phyloP scores from a whole-genome alignment of 2,797 vertebrate species.

The Craterocephalus amniculus region DNA sequence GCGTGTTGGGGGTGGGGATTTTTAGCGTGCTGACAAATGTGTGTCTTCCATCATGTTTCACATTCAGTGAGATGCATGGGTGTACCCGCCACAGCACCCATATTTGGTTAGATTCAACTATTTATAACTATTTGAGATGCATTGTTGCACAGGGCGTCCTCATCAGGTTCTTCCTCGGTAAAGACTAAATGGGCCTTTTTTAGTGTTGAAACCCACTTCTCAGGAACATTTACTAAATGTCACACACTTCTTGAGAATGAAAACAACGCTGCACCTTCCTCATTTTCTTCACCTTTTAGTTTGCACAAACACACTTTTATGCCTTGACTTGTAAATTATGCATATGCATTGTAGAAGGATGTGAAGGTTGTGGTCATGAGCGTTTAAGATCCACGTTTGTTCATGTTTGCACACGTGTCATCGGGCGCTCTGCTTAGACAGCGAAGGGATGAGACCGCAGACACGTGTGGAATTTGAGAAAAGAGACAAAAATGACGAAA shows the following conservation, averaged over 20 bases:
- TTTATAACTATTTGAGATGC: slow-evolving; percentile 29
- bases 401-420: slow-evolving; percentile 14
- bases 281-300: slow-evolving; percentile 14
- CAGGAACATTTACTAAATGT: slow-evolving; percentile 9
- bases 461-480: not conserved
- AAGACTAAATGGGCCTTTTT: too few species aligned
- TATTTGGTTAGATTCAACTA: slow-evolving; percentile 30
- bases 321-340: too few species aligned
- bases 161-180: slow-evolving; percentile 1
- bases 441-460: not conserved
- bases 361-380: not conserved
- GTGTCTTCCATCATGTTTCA: slow-evolving; percentile 26
- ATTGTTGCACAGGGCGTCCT: slow-evolving; percentile 19
- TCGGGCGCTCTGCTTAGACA: slow-evolving; percentile 5
- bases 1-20: slow-evolving; percentile 5
- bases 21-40: not conserved
- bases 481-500: slow-evolving; percentile 3
- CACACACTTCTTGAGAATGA: not conserved
- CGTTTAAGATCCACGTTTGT: not conserved
- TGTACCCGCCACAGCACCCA: not conserved
- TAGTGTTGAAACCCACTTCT: not conserved
- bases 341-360: too few species aligned
- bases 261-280: slow-evolving; percentile 21
- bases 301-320: slow-evolving; percentile 4
- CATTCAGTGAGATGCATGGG: slow-evolving; percentile 19